Base-by-base conservation (phyloP, 1,140 invertebrate genomes). In the Drosophila biarmipes region DNA sequence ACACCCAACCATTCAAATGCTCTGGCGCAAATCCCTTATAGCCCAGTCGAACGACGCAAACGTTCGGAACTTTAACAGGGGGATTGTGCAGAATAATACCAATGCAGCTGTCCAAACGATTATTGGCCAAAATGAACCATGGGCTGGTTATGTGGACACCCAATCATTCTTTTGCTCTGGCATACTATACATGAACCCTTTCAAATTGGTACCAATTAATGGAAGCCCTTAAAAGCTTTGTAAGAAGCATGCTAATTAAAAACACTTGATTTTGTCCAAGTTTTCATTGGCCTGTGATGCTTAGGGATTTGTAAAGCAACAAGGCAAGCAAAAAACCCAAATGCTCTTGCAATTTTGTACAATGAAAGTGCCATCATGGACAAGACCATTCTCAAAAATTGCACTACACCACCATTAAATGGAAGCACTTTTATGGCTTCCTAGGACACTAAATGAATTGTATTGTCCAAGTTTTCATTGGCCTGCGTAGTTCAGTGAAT, bases 251-350 rank as follows among this genome's bases (percentile, higher is more conserved):
- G 61, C 21, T 37, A 2, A 42, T 2, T 27, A 4, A 38, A 48
- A 12, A 46, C 15, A 29, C 12, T 15, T 40, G 27, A 6, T 34
- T 38, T 38, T 91, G 86, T 91, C 46, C 68, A 75, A 79, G 82
- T 82, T 79, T 85, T 91, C 90, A 91, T 91, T 91, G 90, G 90
- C 90, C 86, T 82, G 11, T 67, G 51, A 49, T 78, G 73, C 72
- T 78, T 63, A 73, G 72, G 21, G 12, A 15, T 43, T 63, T 17
- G 5, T 52, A 51, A 48, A 72, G 71, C 72, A 89, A 73, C 66
- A 56, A 89, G 90, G 90, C 90, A 91, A 91, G 90, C 90, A 91
- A 91, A 91, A 91, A 90, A 76, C 75, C 73, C 54, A 77, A 42
- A 56, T 81, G 72, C 76, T 91, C 58, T 79, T 85, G 82, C 82